A percentile compares a stretch with the other conserved stretches of the same genome.
These are phyloP conservation scores for Fistularia tabacaria DNA, from an alignment of 2,797 vertebrate species.

Conservation along the genomic window DNA sequence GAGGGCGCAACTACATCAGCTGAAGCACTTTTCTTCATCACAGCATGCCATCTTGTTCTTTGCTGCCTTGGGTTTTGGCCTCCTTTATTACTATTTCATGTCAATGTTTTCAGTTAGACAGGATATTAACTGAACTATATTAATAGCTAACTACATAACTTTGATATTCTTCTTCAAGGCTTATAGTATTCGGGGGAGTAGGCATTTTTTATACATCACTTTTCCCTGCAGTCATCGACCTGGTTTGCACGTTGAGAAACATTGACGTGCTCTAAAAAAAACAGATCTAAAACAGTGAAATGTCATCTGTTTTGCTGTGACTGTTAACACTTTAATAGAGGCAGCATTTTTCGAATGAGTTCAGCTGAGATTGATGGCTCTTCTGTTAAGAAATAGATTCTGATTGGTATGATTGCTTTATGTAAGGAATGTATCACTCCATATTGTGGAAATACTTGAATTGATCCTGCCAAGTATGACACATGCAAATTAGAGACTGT, in stretches of 20 bases:
- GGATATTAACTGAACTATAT: conserved; percentile 26
- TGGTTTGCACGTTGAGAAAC: conserved; percentile 18
- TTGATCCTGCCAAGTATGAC: conserved; percentile 34
- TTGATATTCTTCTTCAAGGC: conserved; percentile 32
- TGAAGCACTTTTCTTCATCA: conserved; percentile 24
- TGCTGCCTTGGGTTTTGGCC: conserved; percentile 48
- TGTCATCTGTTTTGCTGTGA: conserved; percentile 30
- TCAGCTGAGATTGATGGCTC: conserved; percentile 31
- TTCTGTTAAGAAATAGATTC: conserved; percentile 45
- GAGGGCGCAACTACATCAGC: conserved; percentile 11
- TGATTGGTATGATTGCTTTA: conserved; percentile 61
- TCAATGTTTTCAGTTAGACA: conserved; percentile 24
- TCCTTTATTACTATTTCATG: conserved; percentile 36
- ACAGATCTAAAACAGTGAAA: conserved; percentile 8
- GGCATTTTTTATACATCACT: conserved; percentile 7
- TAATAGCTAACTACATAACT: conserved; percentile 27
- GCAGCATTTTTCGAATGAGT: conserved; percentile 10
- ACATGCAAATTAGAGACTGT: conserved; percentile 57
- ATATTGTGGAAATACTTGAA: conserved; percentile 46
- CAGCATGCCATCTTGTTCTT: conserved; percentile 16
- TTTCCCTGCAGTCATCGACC: conserved; percentile 30
- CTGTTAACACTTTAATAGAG: conserved; percentile 6
- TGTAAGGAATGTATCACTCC: conserved; percentile 34
- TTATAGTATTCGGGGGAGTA: conserved; percentile 28
- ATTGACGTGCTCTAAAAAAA: conserved; percentile 1